Base-by-base conservation (phyloP, 1,140 invertebrate genomes). In the Zaprionus tsacasi region DNA sequence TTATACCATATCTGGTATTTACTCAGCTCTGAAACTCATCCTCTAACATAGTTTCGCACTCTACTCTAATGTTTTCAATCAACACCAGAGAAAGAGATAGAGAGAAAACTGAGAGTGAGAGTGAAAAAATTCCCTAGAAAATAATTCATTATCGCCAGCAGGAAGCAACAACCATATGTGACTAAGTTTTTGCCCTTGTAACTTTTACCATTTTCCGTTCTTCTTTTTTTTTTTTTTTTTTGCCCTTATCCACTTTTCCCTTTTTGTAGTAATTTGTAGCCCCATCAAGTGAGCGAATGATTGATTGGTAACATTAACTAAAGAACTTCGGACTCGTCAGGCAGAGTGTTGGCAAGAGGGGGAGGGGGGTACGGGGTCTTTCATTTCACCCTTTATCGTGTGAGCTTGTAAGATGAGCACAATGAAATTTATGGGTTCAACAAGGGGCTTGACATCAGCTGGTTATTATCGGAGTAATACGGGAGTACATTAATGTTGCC, bases 251-350 rank as follows among this genome's bases (percentile, higher is more conserved):
- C 27, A n/a, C 12, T 35, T 63, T 35, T 45, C 15, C 43, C 59
- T 64, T 70, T 70, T 75, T 64, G 72, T 75, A 75, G 59, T 52
- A 52, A 64, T 70, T 75, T 75, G 72, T 75, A 45, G 59, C 43
- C 67, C 67, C 67, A 63, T 75, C 58, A 75, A 70, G 67, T 48
- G 67, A 58, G 72, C 72, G 54, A 75, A 75, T 75, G 72, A 75
- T 75, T 75, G 72, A 75, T 75, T 70, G 72, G 67, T 43, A 64
- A 64, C 67, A 75, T 75, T 70, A 75, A 58, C 59, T 13, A 64
- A 17, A 52, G 67, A 70, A 70, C 67, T 75, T 59, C 52, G 59
- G 59, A 59, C 58, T 45, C 40, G 40, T 45, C 40, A 45, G n/a
- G 7, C 40, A 15, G 2, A 15, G n/a, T 45, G 40, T 45, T 1